phyloP scores from a whole-genome alignment of 1,140 invertebrate genomes.

The Achatina immaculata region DNA sequence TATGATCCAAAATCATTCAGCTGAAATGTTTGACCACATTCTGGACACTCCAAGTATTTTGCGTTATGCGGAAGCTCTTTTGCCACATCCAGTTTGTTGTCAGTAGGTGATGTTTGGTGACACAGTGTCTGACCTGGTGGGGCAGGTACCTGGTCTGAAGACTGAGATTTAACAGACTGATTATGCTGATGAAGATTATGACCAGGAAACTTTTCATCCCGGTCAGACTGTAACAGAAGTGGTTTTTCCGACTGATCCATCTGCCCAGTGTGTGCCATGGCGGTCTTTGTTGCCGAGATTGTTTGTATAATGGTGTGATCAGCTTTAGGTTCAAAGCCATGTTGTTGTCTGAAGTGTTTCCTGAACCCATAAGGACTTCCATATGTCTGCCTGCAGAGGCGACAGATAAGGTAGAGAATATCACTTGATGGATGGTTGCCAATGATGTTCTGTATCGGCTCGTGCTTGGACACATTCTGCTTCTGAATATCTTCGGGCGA shows the following conservation, averaged over 20 bases:
- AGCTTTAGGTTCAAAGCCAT: constrained; percentile 66
- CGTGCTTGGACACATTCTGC: constrained; percentile 59
- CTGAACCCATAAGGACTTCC: constrained; percentile 68
- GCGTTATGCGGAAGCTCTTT: constrained; percentile 41
- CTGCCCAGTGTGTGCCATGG: constrained; percentile 33
- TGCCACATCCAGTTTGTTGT: neutral
- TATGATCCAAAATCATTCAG: constrained; percentile 68
- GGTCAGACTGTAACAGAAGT: neutral
- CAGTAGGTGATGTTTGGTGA: neutral
- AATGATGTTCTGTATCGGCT: constrained; percentile 66
- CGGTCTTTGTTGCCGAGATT: constrained; percentile 64
- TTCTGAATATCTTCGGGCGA: constrained; percentile 33
- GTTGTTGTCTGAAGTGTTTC: constrained; percentile 67
- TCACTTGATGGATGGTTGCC: constrained; percentile 62
- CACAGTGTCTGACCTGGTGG: neutral
- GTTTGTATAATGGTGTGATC: constrained; percentile 66
- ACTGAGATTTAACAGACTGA: neutral
- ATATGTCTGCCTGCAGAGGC: constrained; percentile 64
- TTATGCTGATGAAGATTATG: neutral
- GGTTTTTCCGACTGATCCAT: neutral
- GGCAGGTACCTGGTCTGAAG: neutral
- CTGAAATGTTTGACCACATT: constrained; percentile 64
- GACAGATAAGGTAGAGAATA: constrained; percentile 66
- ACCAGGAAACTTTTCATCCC: neutral
- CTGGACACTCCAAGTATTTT: constrained; percentile 61